phyloP scores from a whole-genome alignment of 53 echinoderm and acorn worm species.

The Temnopleurus reevesii region DNA sequence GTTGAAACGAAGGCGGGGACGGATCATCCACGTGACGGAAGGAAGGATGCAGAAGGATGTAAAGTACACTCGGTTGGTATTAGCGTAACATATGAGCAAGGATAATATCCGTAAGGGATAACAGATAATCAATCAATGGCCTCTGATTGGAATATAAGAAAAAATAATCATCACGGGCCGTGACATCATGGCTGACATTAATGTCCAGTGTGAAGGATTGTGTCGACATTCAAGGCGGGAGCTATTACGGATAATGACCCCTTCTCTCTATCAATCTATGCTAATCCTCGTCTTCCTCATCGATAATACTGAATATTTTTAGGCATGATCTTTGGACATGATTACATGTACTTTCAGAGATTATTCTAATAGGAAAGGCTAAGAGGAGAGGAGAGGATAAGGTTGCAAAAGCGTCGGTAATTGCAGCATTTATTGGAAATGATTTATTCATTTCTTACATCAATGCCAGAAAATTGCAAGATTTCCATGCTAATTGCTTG shows the following conservation, averaged over 20 bases:
- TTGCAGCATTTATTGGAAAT: background rate
- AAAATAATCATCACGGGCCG: slow-evolving; percentile 1
- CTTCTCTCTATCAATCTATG: background rate
- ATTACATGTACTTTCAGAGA: background rate
- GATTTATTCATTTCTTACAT: background rate
- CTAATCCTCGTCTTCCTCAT: background rate
- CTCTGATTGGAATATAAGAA: background rate
- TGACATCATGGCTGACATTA: slow-evolving; percentile 2
- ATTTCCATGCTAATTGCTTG: too few species aligned
- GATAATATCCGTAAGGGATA: slow-evolving; percentile 7
- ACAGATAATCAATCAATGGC: slow-evolving; percentile 25
- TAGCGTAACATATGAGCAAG: slow-evolving; percentile 23
- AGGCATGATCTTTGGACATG: background rate
- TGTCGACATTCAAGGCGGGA: slow-evolving; percentile 12
- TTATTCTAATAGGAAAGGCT: background rate
- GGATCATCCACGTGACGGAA: background rate
- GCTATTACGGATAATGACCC: slow-evolving; percentile 21
- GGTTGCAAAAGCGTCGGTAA: background rate
- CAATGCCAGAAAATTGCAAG: too few species aligned
- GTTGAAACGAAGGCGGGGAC: background rate
- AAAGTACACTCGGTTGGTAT: slow-evolving; percentile 25
- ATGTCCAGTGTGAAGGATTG: slow-evolving; percentile 1
- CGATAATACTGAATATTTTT: background rate
- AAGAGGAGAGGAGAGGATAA: background rate
- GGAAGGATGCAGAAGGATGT: background rate